Evolutionary conservation across 2,888 invertebrate species (phyloP), one percentile per base, ranked within the genome.

Genomic region (Parnassius mnemosyne): DNA sequence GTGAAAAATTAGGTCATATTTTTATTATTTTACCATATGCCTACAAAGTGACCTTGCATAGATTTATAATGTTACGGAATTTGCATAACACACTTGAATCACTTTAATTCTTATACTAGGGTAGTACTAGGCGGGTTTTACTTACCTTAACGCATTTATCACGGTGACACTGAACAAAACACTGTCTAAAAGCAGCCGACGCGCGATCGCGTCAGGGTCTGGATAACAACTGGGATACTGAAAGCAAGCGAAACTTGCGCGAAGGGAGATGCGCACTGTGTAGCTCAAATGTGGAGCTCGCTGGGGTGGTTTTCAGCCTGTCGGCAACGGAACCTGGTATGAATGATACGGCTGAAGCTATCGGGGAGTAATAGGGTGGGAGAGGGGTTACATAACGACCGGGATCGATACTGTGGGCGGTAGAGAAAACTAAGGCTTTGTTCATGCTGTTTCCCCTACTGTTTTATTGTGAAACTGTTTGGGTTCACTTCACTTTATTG

Each of bases 141-240:
- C 85, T 85, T 78, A 89, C 89, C 89, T 87, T 84, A 89, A 76
- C 79, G 71, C 90, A 89, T 89, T 79, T 83, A 84, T 81, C 77
- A 74, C 74, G 77, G 70, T 68, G 73, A 69, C 74, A 68, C 75
- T 76, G 42, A 81, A 82, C 79, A 84, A 84, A 83, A 81, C 81
- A 81, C 81, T 65, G 72, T 53, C 59, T 56, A 44, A 58, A 58
- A 65, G 64, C 42, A 63, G 57, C 60, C 60, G 67, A 73, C 81
- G 85, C 80, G 71, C 70, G 73, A 61, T 58, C 76, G 69, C 75
- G 67, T 53, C 58, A 64, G 63, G 56, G 68, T 66, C 72, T 69
- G 71, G 73, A 83, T 74, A 85, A 84, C 87, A 85, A 89, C 87
- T 89, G 84, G 77, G 69, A 66, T 65, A 62, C 69, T 66, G 16